These are phyloP conservation scores for Tachysurus vachellii DNA, from an alignment of 2,113 vertebrate genomes.

Conservation along the genomic window DNA sequence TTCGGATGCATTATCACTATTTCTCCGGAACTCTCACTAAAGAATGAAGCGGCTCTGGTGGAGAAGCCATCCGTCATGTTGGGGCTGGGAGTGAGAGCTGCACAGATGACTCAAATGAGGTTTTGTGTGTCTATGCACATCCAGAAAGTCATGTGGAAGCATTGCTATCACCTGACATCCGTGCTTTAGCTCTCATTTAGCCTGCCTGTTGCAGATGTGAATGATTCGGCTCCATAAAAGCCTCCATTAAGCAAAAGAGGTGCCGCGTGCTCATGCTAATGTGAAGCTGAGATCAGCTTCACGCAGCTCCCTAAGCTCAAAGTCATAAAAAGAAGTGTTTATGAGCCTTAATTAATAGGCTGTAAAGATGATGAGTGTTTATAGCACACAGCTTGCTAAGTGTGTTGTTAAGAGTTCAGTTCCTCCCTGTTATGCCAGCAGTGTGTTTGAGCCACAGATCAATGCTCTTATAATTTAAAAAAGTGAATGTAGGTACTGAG, in stretches of 20 bases:
- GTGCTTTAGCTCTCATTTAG: neutral
- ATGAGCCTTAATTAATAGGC: slow-evolving; percentile 67
- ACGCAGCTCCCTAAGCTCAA: slow-evolving; percentile 51
- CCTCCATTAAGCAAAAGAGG: slow-evolving; percentile 57
- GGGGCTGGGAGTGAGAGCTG: neutral
- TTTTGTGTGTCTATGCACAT: neutral
- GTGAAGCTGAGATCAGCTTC: slow-evolving; percentile 54
- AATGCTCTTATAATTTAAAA: slow-evolving; percentile 1
- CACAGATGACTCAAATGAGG: neutral
- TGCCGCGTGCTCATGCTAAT: slow-evolving; percentile 48
- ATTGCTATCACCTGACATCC: neutral
- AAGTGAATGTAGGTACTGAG: neutral
- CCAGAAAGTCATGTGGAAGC: slow-evolving; percentile 7
- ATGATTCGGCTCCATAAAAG: slow-evolving; percentile 57
- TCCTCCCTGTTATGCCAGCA: slow-evolving; percentile 18
- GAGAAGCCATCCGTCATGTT: slow-evolving; percentile 42
- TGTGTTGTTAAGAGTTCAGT: slow-evolving; percentile 20
- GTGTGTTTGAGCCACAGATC: slow-evolving; percentile 21
- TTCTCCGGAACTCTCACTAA: slow-evolving; percentile 42
- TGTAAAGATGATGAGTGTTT: slow-evolving; percentile 66
- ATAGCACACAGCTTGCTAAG: slow-evolving; percentile 54
- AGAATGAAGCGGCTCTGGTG: slow-evolving; percentile 46
- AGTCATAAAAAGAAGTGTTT: slow-evolving; percentile 62
- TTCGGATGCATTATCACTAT: slow-evolving; percentile 50
- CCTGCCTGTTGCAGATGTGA: slow-evolving; percentile 54